Evolutionary conservation across 1,140 invertebrate species (phyloP).

Genomic region (Himalopsyche phryganea): DNA sequence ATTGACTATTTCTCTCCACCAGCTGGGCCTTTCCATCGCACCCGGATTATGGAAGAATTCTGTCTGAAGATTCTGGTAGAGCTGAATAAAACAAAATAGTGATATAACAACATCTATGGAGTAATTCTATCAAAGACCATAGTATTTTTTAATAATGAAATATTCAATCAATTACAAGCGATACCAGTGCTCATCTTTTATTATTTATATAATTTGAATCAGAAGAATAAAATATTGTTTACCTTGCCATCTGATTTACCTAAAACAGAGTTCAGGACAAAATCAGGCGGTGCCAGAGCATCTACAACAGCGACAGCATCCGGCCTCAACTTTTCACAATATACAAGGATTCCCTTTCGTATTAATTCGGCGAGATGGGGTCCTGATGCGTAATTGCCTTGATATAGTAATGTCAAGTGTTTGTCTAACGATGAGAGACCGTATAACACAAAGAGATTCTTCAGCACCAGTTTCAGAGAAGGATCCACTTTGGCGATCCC

Average conservation of each 20-base stretch:
- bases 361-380: slow-evolving; percentile 46
- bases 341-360: slow-evolving; percentile 56
- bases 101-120: not conserved
- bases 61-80: slow-evolving; percentile 81
- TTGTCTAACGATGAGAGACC: slow-evolving; percentile 70
- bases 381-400: slow-evolving; percentile 64
- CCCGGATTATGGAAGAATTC: slow-evolving; percentile 68
- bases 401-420: slow-evolving; percentile 72
- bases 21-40: slow-evolving; percentile 68
- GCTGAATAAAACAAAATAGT: slow-evolving; percentile 48
- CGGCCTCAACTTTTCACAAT: slow-evolving; percentile 65
- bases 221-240: slow-evolving; percentile 36
- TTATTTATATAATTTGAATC: too few species aligned
- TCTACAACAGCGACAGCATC: slow-evolving; percentile 71
- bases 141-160: not conserved
- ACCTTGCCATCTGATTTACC: slow-evolving; percentile 81
- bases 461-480: slow-evolving; percentile 56
- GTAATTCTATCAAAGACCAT: not conserved
- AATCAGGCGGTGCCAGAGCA: slow-evolving; percentile 71
- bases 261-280: slow-evolving; percentile 79
- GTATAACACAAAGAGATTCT: slow-evolving; percentile 67
- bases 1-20: slow-evolving; percentile 72
- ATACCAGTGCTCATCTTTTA: too few species aligned
- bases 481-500: slow-evolving; percentile 52
- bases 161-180: too few species aligned